A percentile compares a stretch with the other conserved stretches of the same genome.
Evolutionary conservation across 1,140 invertebrate genomes (phyloP).

Genomic region (Glomeris maerens): DNA sequence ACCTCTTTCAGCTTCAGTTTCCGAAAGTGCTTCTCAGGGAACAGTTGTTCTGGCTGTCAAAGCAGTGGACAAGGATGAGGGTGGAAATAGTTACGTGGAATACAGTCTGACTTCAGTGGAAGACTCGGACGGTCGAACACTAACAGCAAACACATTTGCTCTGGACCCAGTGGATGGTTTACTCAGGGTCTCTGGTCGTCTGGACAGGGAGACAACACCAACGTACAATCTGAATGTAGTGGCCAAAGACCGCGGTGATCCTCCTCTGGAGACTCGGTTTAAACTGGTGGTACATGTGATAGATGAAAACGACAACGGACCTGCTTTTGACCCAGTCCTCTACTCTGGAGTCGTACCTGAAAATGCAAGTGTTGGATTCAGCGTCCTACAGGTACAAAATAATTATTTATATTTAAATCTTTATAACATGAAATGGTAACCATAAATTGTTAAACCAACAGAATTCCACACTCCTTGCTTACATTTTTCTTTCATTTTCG

Average conservation of each 20-base stretch:
- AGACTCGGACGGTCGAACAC: conserved; percentile 14
- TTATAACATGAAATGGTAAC: too few species aligned
- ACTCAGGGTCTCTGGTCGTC: conserved; percentile 55
- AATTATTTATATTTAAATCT: conserved; percentile 7
- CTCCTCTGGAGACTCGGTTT: conserved; percentile 52
- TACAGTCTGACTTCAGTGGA: conserved; percentile 48
- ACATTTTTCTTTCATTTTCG: too few species aligned
- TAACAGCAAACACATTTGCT: conserved; percentile 48
- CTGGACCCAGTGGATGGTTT: conserved; percentile 77
- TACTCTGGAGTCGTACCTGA: conserved; percentile 78
- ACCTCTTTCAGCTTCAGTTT: conserved; percentile 49
- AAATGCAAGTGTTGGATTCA: conserved; percentile 82
- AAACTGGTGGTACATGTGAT: conserved; percentile 57
- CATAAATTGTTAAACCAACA: too few species aligned
- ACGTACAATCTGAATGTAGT: conserved; percentile 65
- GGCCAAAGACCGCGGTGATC: conserved; percentile 76
- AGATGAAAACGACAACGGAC: conserved; percentile 89
- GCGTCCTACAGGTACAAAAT: conserved; percentile 59
- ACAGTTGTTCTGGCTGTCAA: conserved; percentile 79
- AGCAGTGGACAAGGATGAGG: conserved; percentile 82
- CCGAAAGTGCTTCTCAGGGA: conserved; percentile 76
- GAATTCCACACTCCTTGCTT: too few species aligned
- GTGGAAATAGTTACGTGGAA: conserved; percentile 80
- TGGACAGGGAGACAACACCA: conserved; percentile 71
- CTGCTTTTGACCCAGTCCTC: conserved; percentile 71